These are phyloP conservation scores for Hydra vulgaris DNA, from an alignment of 30 jellyfish, hydroid and myxozoan species.

Conservation along the genomic window DNA sequence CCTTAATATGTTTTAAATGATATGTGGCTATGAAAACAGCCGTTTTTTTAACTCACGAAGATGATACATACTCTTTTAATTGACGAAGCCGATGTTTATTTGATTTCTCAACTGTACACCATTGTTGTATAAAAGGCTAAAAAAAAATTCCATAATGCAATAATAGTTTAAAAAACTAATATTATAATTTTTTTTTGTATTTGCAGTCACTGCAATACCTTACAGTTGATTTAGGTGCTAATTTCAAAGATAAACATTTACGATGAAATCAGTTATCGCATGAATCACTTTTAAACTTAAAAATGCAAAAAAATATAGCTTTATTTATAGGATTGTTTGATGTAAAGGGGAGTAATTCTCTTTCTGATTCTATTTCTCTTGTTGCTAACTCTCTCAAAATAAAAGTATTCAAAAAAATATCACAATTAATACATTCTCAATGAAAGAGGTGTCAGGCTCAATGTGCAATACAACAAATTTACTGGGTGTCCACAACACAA, in stretches of 20 bases:
- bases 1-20: neutral
- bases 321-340: no score
- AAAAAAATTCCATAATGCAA: neutral
- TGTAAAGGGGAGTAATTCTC: no score
- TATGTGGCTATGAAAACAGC: neutral
- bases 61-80: neutral
- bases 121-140: neutral
- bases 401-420: no score
- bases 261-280: neutral
- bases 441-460: no score
- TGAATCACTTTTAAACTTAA: no score
- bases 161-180: neutral
- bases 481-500: no score
- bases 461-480: no score
- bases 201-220: neutral
- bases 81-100: neutral
- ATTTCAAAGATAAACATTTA: neutral
- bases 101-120: neutral
- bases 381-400: no score
- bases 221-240: neutral
- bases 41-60: neutral
- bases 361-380: no score
- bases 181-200: neutral
- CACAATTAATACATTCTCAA: no score
- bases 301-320: no score